Evolutionary conservation across 2,797 vertebrate species (phyloP), one percentile per base, ranked within the genome.

Genomic region (Pristis pectinata): DNA sequence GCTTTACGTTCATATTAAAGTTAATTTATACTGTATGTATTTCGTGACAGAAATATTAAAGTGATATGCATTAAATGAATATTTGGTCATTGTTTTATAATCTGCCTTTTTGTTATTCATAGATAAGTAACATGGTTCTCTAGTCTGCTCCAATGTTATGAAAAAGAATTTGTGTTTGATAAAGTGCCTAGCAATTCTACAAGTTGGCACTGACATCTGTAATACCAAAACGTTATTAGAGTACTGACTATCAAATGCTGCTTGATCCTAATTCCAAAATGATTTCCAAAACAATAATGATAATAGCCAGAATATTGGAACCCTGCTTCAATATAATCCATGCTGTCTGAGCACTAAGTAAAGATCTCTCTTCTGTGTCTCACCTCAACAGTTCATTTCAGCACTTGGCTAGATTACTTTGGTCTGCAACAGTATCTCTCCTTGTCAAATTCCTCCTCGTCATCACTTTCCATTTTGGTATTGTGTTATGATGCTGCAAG

Each of bases 401-500:
- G 95, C 93, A 95, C 94, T 94, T 85, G 93, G 76, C 83, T 61
- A 70, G 94, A 95, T 94, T 95, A 95, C 93, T 24, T 85, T 83
- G 59, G 93, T 76, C 37, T 77, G 94, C 94, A 95, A 95, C 92
- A 49, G 91, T 91, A 95, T 95, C 94, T 89, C 93, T 94, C 49
- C 95, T 83, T 79, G 74, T 95, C 83, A 94, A 93, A 95, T 94
- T 95, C 91, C 95, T 93, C 83, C 77, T 82, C n/a, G 37, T 95
- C 95, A 95, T 94, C 95, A 94, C 95, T 95, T 95, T 95, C 93
- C 95, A 94, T 93, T 22, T 0, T 44, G 91, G 1, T 83, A 95
- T 13, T 94, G 64, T 49, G 85, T 93, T 94, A 96, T 89, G 27
- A 6, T 95, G 85, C 93, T 94, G 41, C 27, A 95, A 95, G 93